Conservation (phyloP, 2,888 invertebrate genomes). For the Allophyes oxyacanthae region DNA sequence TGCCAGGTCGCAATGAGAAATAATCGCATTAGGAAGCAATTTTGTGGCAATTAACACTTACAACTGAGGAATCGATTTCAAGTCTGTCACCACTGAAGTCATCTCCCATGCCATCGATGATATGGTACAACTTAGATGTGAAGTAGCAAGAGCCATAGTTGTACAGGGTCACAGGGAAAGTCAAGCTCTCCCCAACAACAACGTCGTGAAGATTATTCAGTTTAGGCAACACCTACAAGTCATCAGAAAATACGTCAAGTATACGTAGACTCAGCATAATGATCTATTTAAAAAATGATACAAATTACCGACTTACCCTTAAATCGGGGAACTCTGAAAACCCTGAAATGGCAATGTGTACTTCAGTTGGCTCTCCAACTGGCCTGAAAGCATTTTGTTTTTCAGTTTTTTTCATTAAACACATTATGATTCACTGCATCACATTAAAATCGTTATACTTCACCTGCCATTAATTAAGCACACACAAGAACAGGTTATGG, state of each 20-base stretch:
- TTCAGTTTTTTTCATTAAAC: not conserved
- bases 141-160: constrained; percentile 80
- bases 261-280: too few species aligned
- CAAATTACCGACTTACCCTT: constrained; percentile 61
- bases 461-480: constrained; percentile 80
- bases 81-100: constrained; percentile 74
- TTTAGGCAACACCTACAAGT: constrained; percentile 76
- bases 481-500: constrained; percentile 78
- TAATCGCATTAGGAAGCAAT: too few species aligned
- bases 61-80: constrained; percentile 75
- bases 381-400: constrained; percentile 68
- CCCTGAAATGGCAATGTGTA: constrained; percentile 77
- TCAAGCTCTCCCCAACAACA: constrained; percentile 71
- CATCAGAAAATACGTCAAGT: not conserved
- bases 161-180: constrained; percentile 72
- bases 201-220: constrained; percentile 77
- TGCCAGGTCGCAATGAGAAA: too few species aligned
- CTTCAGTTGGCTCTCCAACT: constrained; percentile 79
- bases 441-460: constrained; percentile 12
- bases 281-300: too few species aligned
- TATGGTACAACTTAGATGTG: constrained; percentile 76
- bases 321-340: constrained; percentile 83
- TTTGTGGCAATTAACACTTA: constrained; percentile 58
- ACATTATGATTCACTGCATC: not conserved
- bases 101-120: constrained; percentile 78